These are phyloP conservation scores for Mythimna lalbum DNA, from an alignment of 2,888 invertebrate genomes.

Conservation along the genomic window DNA sequence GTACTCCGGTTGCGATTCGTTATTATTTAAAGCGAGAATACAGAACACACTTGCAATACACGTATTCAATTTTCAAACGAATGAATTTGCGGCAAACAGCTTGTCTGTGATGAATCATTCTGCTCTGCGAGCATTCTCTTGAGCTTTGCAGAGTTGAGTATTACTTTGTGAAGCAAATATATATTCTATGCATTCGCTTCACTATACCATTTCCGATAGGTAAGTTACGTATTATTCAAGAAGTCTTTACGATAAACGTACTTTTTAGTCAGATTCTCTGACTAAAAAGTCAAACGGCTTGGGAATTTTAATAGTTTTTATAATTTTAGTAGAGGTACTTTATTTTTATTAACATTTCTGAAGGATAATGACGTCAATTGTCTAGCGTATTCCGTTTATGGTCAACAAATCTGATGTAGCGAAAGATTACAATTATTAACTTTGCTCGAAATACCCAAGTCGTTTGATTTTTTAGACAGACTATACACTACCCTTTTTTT, in stretches of 20 bases:
- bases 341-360: no score
- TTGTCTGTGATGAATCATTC: constrained; percentile 42
- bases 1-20: not conserved
- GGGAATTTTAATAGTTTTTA: no score
- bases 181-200: not conserved
- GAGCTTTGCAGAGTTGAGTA: constrained; percentile 20
- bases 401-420: no score
- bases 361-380: no score
- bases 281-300: no score
- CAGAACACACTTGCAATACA: constrained; percentile 15
- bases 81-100: constrained; percentile 16
- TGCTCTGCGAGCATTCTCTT: constrained; percentile 9
- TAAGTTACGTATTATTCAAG: constrained; percentile 1
- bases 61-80: constrained; percentile 20
- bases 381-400: no score
- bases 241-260: not conserved
- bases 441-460: no score
- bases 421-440: no score
- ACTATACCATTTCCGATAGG: not conserved
- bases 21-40: constrained; percentile 6
- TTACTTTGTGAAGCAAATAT: constrained; percentile 7
- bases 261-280: no score
- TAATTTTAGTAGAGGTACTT: no score
- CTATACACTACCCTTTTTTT: not conserved
- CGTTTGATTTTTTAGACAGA: no score